Conservation (phyloP, 2,113 vertebrate species). For the Ptychochromis oligacanthus region DNA sequence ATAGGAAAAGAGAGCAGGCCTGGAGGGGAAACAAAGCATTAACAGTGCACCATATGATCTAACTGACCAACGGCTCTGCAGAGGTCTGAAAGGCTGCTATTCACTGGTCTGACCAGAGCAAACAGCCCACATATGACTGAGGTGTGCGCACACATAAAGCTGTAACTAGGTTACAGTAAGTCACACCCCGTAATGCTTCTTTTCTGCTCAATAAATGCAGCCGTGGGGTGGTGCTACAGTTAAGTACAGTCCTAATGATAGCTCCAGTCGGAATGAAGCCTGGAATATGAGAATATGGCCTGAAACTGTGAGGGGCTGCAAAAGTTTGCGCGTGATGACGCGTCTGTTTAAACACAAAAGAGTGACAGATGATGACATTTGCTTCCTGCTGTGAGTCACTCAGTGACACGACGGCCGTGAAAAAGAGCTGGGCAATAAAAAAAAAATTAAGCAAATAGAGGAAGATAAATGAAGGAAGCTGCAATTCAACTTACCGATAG, state of each 20-base stretch:
- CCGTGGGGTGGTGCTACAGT: conserved; percentile 60
- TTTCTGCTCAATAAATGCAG: conserved; percentile 40
- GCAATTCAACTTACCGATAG: conserved; percentile 54
- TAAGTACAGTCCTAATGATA: neutral
- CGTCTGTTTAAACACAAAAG: conserved; percentile 5
- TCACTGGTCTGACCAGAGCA: conserved; percentile 55
- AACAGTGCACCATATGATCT: conserved; percentile 2
- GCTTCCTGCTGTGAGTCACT: conserved; percentile 41
- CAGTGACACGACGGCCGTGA: neutral
- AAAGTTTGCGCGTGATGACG: conserved; percentile 56
- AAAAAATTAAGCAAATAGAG: neutral
- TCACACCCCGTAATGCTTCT: conserved; percentile 60
- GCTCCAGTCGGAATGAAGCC: neutral
- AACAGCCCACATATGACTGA: conserved; percentile 46
- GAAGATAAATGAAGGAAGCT: conserved; percentile 11
- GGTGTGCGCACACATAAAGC: conserved; percentile 27
- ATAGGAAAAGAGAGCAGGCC: neutral
- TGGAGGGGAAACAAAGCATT: conserved; percentile 13
- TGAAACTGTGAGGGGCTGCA: neutral
- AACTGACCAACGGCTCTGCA: conserved; percentile 31
- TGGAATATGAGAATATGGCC: neutral
- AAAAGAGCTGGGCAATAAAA: neutral
- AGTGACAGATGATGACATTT: conserved; percentile 4
- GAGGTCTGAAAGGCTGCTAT: conserved; percentile 61
- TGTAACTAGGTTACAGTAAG: conserved; percentile 60